A percentile compares a stretch with the other conserved stretches of the same genome.
phyloP scores from a whole-genome alignment of 2,113 vertebrate genomes.

The Isurus oxyrinchus region DNA sequence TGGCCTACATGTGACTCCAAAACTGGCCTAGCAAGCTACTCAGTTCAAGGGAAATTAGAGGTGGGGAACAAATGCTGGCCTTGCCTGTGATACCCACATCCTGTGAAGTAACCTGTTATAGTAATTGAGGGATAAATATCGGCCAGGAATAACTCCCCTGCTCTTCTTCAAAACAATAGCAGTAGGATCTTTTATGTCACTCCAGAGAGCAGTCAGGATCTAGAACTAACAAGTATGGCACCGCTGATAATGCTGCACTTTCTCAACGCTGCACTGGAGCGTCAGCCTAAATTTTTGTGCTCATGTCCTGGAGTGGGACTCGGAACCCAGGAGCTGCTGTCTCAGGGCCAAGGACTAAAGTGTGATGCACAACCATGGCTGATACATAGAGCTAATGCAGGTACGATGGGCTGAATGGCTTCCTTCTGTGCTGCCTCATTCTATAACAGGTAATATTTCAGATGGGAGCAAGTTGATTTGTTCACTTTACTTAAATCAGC shows the following conservation, averaged over 20 bases:
- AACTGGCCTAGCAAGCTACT: no score
- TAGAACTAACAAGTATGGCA: background rate
- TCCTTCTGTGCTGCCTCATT: background rate
- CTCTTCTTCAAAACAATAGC: background rate
- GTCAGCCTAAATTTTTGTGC: background rate
- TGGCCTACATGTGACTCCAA: no score
- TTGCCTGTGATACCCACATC: no score
- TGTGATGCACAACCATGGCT: background rate
- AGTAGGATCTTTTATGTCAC: background rate
- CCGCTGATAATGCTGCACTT: background rate
- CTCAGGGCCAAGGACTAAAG: background rate
- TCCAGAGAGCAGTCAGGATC: background rate
- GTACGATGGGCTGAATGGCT: background rate
- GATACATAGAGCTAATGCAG: background rate
- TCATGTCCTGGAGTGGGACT: background rate
- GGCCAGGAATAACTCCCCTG: background rate
- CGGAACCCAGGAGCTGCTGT: background rate
- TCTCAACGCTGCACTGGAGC: background rate
- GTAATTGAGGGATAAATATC: background rate
- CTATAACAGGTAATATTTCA: background rate
- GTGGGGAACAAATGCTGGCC: no score
- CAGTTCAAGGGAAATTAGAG: no score
- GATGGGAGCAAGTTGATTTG: background rate
- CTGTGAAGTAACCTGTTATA: background rate
- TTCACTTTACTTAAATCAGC: background rate